Evolutionary conservation across 2,888 invertebrate species (phyloP).

Genomic region (Entomobrya multifasciata): DNA sequence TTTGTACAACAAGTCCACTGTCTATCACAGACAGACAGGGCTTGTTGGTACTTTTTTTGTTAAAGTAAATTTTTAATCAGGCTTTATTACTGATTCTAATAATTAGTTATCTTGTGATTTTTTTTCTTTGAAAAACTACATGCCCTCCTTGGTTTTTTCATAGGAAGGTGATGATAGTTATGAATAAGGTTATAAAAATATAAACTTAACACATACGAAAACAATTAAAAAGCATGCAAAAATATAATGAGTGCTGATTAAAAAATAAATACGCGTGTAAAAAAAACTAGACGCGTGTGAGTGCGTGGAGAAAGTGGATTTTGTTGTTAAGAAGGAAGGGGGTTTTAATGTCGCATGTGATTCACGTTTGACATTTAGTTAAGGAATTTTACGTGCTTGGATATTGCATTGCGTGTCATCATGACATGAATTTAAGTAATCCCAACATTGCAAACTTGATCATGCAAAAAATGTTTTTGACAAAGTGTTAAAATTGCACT

Average conservation of each 20-base stretch:
- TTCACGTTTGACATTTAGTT: too few relatives aligned
- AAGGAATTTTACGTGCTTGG: neutral
- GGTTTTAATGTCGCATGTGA: too few relatives aligned
- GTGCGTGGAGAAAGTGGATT: neutral
- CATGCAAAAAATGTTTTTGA: too few relatives aligned
- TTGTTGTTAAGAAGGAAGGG: neutral
- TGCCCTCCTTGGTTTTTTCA: conserved; percentile 34
- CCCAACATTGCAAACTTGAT: too few relatives aligned
- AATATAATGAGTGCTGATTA: neutral
- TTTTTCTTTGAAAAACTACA: neutral
- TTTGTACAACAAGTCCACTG: neutral
- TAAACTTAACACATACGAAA: too few relatives aligned
- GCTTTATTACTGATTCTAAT: neutral
- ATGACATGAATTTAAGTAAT: too few relatives aligned
- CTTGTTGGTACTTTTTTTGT: too few relatives aligned
- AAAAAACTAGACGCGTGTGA: neutral
- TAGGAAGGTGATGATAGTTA: conserved; percentile 24
- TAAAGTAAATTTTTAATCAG: neutral
- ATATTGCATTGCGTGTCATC: neutral
- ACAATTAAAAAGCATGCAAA: neutral
- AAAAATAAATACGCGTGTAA: neutral
- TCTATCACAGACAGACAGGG: neutral
- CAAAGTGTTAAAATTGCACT: too few relatives aligned
- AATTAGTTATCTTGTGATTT: neutral
- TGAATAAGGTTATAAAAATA: neutral